Evolutionary conservation across 1,140 invertebrate species (phyloP), one percentile per base, ranked within the genome.

Genomic region (Polypedilum vanderplanki): DNA sequence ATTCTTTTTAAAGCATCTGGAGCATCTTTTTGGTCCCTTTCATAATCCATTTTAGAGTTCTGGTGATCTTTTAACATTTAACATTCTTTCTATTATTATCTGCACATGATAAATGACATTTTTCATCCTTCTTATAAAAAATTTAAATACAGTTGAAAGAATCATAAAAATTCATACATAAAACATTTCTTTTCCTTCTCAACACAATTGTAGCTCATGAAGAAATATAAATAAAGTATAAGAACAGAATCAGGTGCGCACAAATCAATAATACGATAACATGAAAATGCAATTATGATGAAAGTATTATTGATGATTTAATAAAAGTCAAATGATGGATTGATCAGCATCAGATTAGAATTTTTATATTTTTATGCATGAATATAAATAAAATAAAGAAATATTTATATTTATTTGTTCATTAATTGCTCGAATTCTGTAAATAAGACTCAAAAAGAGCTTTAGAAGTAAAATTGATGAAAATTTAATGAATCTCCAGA

Each of bases 111-210:
- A 57, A 57, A 57, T 57, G 46, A 57, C 46, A 12, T 7, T 18
- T 18, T 18, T 22, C 17, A 20, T 20, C 17, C 20, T 17, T 5
- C 18, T 9, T 15, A 15, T 57, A 15, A 57, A 57, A 57, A 18
- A 70, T 70, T n/a, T 70, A 70, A 70, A 70, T 70, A 70, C 65
- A 18, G 65, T 70, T 70, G 65, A 70, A 70, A 57, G 46, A 57
- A 15, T 57, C 46, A 57, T 57, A 57, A 57, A 57, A 57, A 57
- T 20, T 70, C 65, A 70, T 70, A 10, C 17, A 70, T 70, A 70
- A 70, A 70, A 70, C 20, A 70, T 70, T 20, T n/a, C 12, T 57
- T 15, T 12, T 57, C 46, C 46, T n/a, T 12, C n/a, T 57, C 46
- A 57, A 57, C n/a, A n/a, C n/a, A n/a, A n/a, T n/a, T n/a, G n/a